phyloP scores from a whole-genome alignment of 2,113 vertebrate species.

The Piprites chloris region DNA sequence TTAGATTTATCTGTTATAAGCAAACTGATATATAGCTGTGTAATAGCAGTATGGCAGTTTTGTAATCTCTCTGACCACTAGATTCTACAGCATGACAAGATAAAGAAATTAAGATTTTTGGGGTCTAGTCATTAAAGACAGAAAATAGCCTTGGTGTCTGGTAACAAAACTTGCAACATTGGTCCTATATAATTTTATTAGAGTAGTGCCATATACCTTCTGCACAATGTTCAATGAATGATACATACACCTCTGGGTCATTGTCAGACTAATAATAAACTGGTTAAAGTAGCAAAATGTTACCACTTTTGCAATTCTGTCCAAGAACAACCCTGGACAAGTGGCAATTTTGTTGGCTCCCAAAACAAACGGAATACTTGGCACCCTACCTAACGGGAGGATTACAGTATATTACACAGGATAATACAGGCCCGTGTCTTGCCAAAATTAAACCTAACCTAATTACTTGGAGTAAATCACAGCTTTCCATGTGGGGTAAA shows the following conservation, averaged over 20 bases:
- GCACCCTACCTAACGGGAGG: slow-evolving; percentile 32
- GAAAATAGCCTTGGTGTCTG: neutral
- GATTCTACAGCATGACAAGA: neutral
- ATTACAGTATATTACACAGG: slow-evolving; percentile 50
- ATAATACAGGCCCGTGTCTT: slow-evolving; percentile 28
- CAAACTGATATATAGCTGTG: neutral
- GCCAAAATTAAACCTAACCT: slow-evolving; percentile 63
- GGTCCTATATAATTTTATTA: neutral
- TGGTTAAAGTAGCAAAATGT: slow-evolving; percentile 16
- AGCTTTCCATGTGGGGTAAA: slow-evolving; percentile 55
- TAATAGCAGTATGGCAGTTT: neutral
- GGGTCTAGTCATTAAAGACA: neutral
- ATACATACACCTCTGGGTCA: neutral
- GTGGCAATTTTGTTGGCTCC: slow-evolving; percentile 64
- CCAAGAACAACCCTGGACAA: slow-evolving; percentile 59
- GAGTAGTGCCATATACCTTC: neutral
- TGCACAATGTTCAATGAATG: neutral
- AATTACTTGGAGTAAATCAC: slow-evolving; percentile 52
- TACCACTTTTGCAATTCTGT: slow-evolving; percentile 35
- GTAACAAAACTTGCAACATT: neutral
- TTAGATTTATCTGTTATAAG: neutral
- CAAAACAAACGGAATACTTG: slow-evolving; percentile 55
- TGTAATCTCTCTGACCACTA: neutral
- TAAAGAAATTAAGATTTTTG: neutral
- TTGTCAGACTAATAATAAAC: slow-evolving; percentile 5